Percentiles rank a stretch among this genome's conserved stretches.
Conservation (phyloP, 2,113 vertebrate species). For the Saccopteryx bilineata region DNA sequence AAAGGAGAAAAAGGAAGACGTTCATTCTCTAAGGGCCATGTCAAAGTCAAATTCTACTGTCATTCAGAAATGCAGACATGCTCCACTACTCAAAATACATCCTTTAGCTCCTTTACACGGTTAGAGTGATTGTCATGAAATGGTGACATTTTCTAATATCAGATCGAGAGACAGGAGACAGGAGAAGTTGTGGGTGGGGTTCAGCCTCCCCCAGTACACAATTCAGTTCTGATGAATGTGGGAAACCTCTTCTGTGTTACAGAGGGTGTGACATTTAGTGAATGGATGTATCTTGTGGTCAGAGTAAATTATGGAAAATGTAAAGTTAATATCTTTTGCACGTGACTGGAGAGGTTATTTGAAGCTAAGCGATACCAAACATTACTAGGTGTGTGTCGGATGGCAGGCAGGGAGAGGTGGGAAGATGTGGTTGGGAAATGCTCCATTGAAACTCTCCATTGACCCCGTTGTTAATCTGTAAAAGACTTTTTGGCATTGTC, state of each 20-base stretch:
- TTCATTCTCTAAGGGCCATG: not conserved
- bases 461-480: constrained; percentile 86
- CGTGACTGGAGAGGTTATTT: constrained; percentile 78
- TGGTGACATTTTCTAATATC: not conserved
- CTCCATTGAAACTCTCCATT: constrained; percentile 84
- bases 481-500: constrained; percentile 86
- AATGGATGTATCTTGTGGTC: constrained; percentile 46
- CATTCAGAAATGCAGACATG: not conserved
- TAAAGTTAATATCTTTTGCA: constrained; percentile 81
- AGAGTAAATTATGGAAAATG: constrained; percentile 71
- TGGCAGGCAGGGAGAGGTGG: constrained; percentile 35
- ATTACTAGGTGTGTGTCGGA: constrained; percentile 56
- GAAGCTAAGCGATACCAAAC: constrained; percentile 83
- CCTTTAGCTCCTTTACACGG: not conserved
- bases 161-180: not conserved
- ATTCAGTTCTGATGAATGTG: not conserved
- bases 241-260: not conserved
- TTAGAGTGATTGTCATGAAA: not conserved
- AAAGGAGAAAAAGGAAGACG: not conserved
- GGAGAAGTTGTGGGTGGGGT: not conserved
- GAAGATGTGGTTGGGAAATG: constrained; percentile 77
- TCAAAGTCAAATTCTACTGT: not conserved
- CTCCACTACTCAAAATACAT: not conserved
- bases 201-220: not conserved
- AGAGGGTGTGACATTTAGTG: not conserved